phyloP scores from a whole-genome alignment of 1,140 invertebrate genomes.

The Aphelinus atriplicis region DNA sequence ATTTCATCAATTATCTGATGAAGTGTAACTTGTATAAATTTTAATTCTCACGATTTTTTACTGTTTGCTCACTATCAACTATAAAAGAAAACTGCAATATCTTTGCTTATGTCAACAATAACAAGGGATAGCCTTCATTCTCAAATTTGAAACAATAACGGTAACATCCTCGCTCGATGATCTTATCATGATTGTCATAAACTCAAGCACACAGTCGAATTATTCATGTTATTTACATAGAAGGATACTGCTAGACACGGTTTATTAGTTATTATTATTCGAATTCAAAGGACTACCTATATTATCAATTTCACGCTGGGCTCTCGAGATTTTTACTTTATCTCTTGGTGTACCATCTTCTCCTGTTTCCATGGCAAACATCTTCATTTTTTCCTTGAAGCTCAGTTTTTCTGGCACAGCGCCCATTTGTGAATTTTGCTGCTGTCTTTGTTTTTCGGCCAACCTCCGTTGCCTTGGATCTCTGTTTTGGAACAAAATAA shows the following conservation, averaged over 20 bases:
- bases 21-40: conserved; percentile 11
- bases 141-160: conserved; percentile 34
- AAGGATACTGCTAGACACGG: conserved; percentile 24
- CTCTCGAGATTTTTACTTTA: conserved; percentile 92
- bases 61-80: conserved; percentile 2
- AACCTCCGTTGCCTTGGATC: conserved; percentile 85
- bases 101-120: conserved; percentile 34
- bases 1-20: conserved; percentile 4
- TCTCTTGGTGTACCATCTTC: conserved; percentile 88
- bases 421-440: conserved; percentile 71
- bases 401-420: conserved; percentile 89
- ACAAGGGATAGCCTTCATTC: conserved; percentile 36
- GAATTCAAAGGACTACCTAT: conserved; percentile 66
- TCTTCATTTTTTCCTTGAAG: conserved; percentile 97
- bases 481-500: conserved; percentile 61
- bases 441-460: conserved; percentile 79
- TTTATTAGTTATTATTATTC: conserved; percentile 54
- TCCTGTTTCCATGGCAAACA: conserved; percentile 94
- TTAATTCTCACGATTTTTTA: conserved; percentile 16
- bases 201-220: conserved; percentile 27
- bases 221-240: conserved; percentile 27
- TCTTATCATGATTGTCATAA: conserved; percentile 34
- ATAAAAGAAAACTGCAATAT: conserved; percentile 33
- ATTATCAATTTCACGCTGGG: conserved; percentile 89
- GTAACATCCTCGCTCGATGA: conserved; percentile 31